Evolutionary conservation across 2,797 vertebrate species (phyloP).

Genomic region (Oreochromis mossambicus): DNA sequence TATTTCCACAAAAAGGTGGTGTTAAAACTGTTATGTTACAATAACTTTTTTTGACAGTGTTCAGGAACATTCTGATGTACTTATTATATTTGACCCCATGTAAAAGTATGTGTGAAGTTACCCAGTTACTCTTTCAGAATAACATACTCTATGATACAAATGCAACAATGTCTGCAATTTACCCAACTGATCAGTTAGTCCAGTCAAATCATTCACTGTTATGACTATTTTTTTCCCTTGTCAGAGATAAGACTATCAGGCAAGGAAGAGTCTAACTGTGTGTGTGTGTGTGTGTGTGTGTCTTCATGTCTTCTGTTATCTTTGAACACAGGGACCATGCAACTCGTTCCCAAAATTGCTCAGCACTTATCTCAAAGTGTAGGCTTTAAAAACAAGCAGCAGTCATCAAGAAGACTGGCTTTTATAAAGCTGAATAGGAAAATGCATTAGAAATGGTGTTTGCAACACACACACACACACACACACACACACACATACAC

Average conservation of each 20-base stretch:
- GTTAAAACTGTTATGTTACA: not conserved
- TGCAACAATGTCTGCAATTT: not conserved
- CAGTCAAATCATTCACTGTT: not conserved
- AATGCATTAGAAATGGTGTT: constrained; percentile 1
- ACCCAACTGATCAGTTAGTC: not conserved
- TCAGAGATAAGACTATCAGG: not conserved
- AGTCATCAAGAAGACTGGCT: not conserved
- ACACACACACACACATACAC: not conserved
- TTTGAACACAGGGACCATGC: constrained; percentile 12
- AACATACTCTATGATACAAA: not conserved
- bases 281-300: not conserved
- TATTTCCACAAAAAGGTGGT: not conserved
- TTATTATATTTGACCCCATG: not conserved
- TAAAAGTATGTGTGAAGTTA: not conserved
- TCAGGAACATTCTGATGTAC: not conserved
- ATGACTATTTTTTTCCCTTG: not conserved
- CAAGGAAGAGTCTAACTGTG: not conserved
- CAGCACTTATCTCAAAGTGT: constrained; percentile 36
- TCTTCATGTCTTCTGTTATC: constrained; percentile 13
- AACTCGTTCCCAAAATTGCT: constrained; percentile 13
- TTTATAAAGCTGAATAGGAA: constrained; percentile 1
- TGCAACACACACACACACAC: not conserved
- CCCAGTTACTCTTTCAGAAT: not conserved
- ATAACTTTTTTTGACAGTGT: fast-evolving
- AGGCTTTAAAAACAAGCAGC: constrained; percentile 34